These are phyloP conservation scores for Drosophila biarmipes DNA, from an alignment of 1,140 invertebrate species.

Conservation along the genomic window DNA sequence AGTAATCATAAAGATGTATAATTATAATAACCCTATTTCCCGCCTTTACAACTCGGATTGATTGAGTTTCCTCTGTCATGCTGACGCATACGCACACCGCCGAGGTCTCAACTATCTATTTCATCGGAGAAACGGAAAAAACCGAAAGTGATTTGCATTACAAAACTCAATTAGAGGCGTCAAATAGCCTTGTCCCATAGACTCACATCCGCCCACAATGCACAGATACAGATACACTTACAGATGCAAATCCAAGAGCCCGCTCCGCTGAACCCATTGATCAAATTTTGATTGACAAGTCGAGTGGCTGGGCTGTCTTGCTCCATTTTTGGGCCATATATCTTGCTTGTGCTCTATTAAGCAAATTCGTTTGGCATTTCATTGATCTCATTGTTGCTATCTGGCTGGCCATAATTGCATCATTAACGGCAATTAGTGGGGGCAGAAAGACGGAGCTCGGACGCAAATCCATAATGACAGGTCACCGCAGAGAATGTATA, in stretches of 20 bases:
- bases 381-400: slow-evolving; percentile 44
- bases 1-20: slow-evolving; percentile 16
- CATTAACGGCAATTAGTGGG: slow-evolving; percentile 49
- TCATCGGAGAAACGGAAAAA: slow-evolving; percentile 36
- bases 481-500: slow-evolving; percentile 25
- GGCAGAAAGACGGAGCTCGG: not conserved
- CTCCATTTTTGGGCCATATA: slow-evolving; percentile 26
- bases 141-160: slow-evolving; percentile 53
- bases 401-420: slow-evolving; percentile 40
- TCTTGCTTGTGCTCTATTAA: slow-evolving; percentile 45
- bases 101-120: slow-evolving; percentile 43
- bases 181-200: slow-evolving; percentile 51
- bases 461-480: slow-evolving; percentile 47
- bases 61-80: slow-evolving; percentile 34
- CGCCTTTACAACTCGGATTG: slow-evolving; percentile 33
- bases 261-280: slow-evolving; percentile 40
- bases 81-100: slow-evolving; percentile 35
- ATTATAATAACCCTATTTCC: slow-evolving; percentile 49
- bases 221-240: not conserved
- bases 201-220: slow-evolving; percentile 23
- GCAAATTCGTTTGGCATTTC: slow-evolving; percentile 46
- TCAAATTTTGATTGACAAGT: slow-evolving; percentile 50
- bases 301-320: slow-evolving; percentile 30
- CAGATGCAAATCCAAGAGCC: slow-evolving; percentile 2
- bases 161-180: slow-evolving; percentile 54